phyloP scores from a whole-genome alignment of 2,113 vertebrate species.

The Podocnemis expansa region DNA sequence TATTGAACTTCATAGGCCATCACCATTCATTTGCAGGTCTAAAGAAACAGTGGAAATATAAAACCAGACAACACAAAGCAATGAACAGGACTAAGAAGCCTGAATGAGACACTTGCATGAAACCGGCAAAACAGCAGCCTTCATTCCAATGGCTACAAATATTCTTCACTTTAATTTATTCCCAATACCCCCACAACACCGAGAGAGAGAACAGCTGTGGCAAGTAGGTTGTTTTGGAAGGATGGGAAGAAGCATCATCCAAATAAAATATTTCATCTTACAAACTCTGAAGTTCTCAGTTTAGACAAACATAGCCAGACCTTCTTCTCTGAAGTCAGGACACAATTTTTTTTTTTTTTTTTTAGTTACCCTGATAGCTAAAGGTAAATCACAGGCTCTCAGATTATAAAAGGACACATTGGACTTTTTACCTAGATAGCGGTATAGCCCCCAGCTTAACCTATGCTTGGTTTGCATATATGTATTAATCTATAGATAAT shows the following conservation, averaged over 20 bases:
- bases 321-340: background rate
- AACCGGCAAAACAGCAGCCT: background rate
- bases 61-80: background rate
- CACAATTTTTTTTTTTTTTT: too few relatives aligned
- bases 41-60: background rate
- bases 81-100: accelerated
- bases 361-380: background rate
- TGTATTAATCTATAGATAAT: too few relatives aligned
- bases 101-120: background rate
- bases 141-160: background rate
- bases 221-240: background rate
- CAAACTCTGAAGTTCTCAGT: background rate
- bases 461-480: too few relatives aligned
- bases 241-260: background rate
- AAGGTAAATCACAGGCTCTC: background rate
- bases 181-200: background rate
- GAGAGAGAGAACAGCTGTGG: accelerated
- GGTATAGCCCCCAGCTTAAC: too few relatives aligned
- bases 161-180: background rate
- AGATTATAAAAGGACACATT: background rate
- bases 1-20: conserved; percentile 31
- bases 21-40: background rate
- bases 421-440: background rate
- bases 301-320: too few relatives aligned
- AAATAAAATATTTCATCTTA: background rate